Evolutionary conservation across 2,113 vertebrate genomes (phyloP).

Genomic region (Oriolus oriolus): DNA sequence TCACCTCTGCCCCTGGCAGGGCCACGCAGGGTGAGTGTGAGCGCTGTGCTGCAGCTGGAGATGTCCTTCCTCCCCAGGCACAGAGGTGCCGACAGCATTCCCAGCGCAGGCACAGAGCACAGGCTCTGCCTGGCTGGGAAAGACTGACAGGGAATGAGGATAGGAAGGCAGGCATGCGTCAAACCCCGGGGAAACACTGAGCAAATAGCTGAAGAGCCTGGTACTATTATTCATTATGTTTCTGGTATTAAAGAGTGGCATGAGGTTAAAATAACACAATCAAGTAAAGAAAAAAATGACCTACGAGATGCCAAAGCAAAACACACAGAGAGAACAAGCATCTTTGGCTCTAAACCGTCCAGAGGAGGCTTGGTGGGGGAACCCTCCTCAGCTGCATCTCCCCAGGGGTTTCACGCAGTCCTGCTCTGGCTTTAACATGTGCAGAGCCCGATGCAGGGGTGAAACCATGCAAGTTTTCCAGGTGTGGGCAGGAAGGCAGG

Average conservation of each 20-base stretch:
- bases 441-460: background rate
- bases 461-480: background rate
- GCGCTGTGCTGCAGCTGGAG: background rate
- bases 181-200: conserved; percentile 32
- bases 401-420: background rate
- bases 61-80: background rate
- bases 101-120: background rate
- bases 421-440: background rate
- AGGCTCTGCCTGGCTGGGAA: background rate
- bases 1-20: background rate
- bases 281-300: conserved; percentile 1
- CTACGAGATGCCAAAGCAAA: conserved; percentile 21
- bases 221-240: conserved; percentile 25
- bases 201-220: conserved; percentile 6
- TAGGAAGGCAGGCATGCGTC: background rate
- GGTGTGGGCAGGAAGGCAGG: background rate
- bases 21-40: fast-evolving
- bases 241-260: conserved; percentile 8
- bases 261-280: conserved; percentile 43
- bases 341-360: background rate
- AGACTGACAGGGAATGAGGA: background rate
- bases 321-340: background rate
- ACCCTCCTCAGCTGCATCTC: background rate
- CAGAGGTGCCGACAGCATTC: background rate
- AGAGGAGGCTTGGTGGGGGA: background rate